A percentile compares a stretch with the other conserved stretches of the same genome.
phyloP scores from a whole-genome alignment of 2,888 invertebrate species.

The Athetis lepigone region DNA sequence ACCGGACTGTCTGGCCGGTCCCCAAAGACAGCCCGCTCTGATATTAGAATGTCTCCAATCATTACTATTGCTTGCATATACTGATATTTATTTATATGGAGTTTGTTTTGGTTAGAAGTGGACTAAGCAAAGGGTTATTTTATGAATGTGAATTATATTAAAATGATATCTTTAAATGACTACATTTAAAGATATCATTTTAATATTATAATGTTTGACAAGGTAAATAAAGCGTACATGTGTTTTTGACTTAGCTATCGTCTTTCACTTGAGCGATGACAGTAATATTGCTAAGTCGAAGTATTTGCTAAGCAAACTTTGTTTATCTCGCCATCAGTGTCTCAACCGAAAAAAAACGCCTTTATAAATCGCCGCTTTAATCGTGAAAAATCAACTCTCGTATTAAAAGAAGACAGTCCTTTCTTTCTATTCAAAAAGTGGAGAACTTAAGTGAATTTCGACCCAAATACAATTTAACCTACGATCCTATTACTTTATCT shows the following conservation, averaged over 20 bases:
- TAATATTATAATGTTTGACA: too few species aligned
- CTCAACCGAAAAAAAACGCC: too few species aligned
- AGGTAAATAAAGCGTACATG: too few species aligned
- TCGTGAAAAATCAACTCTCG: not conserved
- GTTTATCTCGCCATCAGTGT: too few species aligned
- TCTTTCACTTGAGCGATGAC: too few species aligned
- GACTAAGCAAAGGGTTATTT: not conserved
- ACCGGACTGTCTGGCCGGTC: constrained; percentile 70
- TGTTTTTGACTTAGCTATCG: too few species aligned
- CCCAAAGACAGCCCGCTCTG: constrained; percentile 72
- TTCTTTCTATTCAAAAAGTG: not conserved
- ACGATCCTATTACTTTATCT: constrained; percentile 50
- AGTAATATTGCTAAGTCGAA: too few species aligned
- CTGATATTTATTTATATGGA: constrained; percentile 32
- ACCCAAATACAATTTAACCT: constrained; percentile 24
- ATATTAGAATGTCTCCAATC: constrained; percentile 77
- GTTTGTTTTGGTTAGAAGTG: constrained; percentile 22
- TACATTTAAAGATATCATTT: too few species aligned
- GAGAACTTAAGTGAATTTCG: not conserved
- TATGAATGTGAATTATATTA: too few species aligned
- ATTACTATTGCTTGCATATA: constrained; percentile 50
- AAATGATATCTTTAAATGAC: too few species aligned
- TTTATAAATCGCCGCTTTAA: too few species aligned
- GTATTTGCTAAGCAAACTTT: too few species aligned
- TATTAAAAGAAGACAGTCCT: not conserved